These are phyloP conservation scores for Strigops habroptila DNA, from an alignment of 2,113 vertebrate species.

Conservation along the genomic window DNA sequence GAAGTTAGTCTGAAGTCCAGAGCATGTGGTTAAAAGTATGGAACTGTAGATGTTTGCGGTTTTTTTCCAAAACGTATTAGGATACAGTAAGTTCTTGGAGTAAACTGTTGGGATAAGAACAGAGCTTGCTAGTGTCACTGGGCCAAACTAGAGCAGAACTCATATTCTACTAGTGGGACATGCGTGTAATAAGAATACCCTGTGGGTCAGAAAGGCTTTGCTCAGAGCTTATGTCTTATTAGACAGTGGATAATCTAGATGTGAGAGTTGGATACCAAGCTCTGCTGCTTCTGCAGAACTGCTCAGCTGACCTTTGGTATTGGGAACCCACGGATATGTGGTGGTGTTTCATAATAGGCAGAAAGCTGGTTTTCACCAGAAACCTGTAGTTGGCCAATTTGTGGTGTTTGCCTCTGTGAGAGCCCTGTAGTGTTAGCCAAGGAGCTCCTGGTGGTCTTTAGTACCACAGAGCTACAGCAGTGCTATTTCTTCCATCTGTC, in stretches of 20 bases:
- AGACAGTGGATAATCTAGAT: neutral
- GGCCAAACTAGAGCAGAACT: neutral
- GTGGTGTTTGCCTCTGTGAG: neutral
- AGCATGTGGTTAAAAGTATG: neutral
- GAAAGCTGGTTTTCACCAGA: neutral
- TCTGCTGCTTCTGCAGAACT: neutral
- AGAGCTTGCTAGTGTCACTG: neutral
- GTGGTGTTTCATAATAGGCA: neutral
- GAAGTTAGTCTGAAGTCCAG: neutral
- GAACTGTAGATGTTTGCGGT: neutral
- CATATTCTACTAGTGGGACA: neutral
- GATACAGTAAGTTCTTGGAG: neutral
- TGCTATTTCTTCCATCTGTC: accelerated
- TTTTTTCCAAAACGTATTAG: neutral
- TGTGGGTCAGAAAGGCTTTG: neutral
- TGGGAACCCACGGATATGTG: neutral
- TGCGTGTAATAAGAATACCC: neutral
- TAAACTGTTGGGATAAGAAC: neutral
- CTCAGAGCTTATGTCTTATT: neutral
- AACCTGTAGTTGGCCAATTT: accelerated
- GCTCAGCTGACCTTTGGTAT: neutral
- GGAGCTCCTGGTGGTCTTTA: neutral
- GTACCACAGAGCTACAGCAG: neutral
- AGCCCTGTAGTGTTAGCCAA: neutral
- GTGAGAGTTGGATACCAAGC: neutral